These are phyloP conservation scores for Chaetura pelagica DNA, from an alignment of 2,113 vertebrate genomes.

Conservation along the genomic window DNA sequence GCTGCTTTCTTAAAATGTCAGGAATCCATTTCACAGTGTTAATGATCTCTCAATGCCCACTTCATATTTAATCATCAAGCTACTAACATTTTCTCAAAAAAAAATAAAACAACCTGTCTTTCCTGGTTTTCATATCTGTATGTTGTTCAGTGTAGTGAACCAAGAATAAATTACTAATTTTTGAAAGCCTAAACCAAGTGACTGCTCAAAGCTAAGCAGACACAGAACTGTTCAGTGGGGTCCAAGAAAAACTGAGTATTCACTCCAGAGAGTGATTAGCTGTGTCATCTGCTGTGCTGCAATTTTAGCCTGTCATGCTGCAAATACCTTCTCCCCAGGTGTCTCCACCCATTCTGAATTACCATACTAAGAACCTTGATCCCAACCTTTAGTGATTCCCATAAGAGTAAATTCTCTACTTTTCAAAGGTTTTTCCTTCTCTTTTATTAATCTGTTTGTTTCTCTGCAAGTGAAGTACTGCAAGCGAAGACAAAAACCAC, in stretches of 20 bases:
- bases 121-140: not conserved
- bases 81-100: not conserved
- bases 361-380: not conserved
- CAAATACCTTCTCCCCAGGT: not conserved
- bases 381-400: conserved; percentile 1
- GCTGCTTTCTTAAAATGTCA: conserved; percentile 33
- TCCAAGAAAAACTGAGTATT: not conserved
- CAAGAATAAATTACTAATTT: not conserved
- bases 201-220: not conserved
- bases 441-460: not conserved
- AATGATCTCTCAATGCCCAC: conserved; percentile 37
- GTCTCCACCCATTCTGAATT: not conserved
- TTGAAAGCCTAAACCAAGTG: not conserved
- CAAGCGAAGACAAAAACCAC: conserved; percentile 32
- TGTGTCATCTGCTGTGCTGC: not conserved
- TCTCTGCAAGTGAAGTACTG: conserved; percentile 27
- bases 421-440: conserved; percentile 4
- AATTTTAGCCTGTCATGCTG: not conserved
- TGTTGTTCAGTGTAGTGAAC: not conserved
- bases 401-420: not conserved
- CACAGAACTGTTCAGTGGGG: not conserved
- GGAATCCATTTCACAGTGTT: conserved; percentile 33
- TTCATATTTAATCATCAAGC: conserved; percentile 15
- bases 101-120: not conserved
- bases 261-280: not conserved